Base-by-base conservation (phyloP, 2,113 vertebrate genomes). In the Hiodon alosoides region DNA sequence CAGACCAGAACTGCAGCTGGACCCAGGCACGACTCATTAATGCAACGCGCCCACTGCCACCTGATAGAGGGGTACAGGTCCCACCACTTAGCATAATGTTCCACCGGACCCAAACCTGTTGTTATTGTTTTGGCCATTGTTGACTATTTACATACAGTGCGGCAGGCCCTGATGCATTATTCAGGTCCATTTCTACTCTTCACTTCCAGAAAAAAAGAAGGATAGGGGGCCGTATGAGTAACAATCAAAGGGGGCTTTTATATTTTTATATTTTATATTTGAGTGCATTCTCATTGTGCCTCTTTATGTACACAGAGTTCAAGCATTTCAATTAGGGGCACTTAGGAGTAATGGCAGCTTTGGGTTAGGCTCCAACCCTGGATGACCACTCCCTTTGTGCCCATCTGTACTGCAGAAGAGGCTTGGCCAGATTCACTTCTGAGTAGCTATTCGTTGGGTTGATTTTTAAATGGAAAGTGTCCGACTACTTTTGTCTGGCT, bases 81-180 rank as follows among this genome's bases (percentile, higher is more conserved):
- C 50, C 76, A 81, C 82, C 88, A 86, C 83, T 87, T 88, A 85
- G 86, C 84, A 89, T 88, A 86, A 86, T 83, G 82, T 84, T 84
- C 76, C 77, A 60, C 76, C 79, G 78, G 80, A 85, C 79, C 83
- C 81, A 85, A 87, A 86, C 84, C 89, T 86, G 88, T 85, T 88
- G 84, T 89, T 87, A 88, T 83, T 80, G 78, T 84, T 83, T 82
- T 79, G 78, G 82, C 85, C 78, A 83, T 84, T 86, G 87, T 87
- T 88, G 84, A 85, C 85, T 87, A 89, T 91, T 90, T 90, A 90
- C 89, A 90, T 90, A 86, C 77, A 58, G 81, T 81, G 81, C 84
- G 86, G 85, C 83, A 82, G 83, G 79, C 72, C 79, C 83, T 88
- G 70, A 92, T 92, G 82, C 87, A 90, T 92, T 91, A 92, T 91